Evolutionary conservation across 1,140 invertebrate species (phyloP).

Genomic region (Solen grandis): DNA sequence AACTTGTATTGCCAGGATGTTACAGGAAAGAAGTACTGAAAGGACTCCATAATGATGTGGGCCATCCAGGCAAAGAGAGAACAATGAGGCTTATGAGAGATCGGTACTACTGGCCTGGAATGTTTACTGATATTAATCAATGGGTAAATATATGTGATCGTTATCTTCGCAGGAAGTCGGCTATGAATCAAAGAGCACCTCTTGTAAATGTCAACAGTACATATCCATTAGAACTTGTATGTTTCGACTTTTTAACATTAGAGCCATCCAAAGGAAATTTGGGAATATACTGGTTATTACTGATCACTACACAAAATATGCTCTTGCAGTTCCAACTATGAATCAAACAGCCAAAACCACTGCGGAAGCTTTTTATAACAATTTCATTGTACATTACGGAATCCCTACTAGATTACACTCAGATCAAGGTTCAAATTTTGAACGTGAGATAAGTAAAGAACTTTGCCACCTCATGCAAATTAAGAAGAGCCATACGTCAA

Average conservation of each 20-base stretch:
- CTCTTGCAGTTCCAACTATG: constrained; percentile 2
- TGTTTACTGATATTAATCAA: constrained; percentile 5
- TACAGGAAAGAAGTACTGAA: constrained; percentile 2
- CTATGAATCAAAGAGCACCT: constrained; percentile 7
- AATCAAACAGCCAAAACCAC: constrained; percentile 41
- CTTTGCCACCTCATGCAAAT: constrained; percentile 27
- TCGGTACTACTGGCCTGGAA: constrained; percentile 41
- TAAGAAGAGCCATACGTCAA: constrained; percentile 28
- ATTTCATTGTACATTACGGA: constrained; percentile 35
- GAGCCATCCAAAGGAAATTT: constrained; percentile 29
- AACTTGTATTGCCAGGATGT: neutral
- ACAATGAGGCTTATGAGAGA: constrained; percentile 17
- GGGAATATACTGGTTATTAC: constrained; percentile 29
- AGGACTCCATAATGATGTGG: constrained; percentile 10
- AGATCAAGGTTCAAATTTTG: constrained; percentile 3
- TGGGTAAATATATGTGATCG: constrained; percentile 24
- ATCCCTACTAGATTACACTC: neutral
- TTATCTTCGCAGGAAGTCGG: constrained; percentile 3
- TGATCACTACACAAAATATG: constrained; percentile 44
- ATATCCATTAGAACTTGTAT: constrained; percentile 49
- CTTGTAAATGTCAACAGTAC: constrained; percentile 26
- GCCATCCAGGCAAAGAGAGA: constrained; percentile 12
- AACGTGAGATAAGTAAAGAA: constrained; percentile 24
- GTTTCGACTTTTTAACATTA: constrained; percentile 43
- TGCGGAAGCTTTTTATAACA: constrained; percentile 31